Conservation (phyloP, 92 coral and sea anemone genomes). For the Zoanthus solanderi region DNA sequence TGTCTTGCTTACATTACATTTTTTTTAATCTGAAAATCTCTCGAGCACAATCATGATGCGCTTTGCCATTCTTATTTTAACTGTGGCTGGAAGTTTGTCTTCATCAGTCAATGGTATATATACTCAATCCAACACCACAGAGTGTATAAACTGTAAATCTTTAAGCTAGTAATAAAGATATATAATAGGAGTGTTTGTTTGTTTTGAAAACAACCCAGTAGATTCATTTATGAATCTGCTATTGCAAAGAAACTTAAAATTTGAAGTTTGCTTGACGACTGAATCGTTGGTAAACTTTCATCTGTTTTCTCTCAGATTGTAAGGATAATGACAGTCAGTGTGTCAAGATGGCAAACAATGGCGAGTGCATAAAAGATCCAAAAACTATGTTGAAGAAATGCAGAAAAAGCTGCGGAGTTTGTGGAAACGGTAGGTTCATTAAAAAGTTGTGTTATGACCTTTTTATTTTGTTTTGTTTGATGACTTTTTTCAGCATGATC, state of each 20-base stretch:
- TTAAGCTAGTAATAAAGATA: too few species aligned
- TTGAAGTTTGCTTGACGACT: neutral
- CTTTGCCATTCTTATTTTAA: neutral
- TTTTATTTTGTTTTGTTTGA: too few species aligned
- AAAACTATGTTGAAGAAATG: neutral
- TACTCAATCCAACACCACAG: too few species aligned
- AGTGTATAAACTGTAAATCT: too few species aligned
- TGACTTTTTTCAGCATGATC: too few species aligned
- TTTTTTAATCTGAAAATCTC: neutral
- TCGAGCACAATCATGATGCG: neutral
- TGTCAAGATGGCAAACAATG: neutral
- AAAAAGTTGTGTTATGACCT: neutral
- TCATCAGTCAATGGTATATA: neutral
- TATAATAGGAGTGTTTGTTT: too few species aligned
- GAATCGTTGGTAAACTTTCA: neutral
- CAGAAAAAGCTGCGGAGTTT: conserved; percentile 23
- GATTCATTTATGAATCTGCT: too few species aligned
- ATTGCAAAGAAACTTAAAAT: too few species aligned
- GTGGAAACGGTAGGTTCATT: conserved; percentile 20
- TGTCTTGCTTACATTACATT: neutral
- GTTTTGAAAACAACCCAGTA: too few species aligned
- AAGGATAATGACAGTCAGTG: neutral
- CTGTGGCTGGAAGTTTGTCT: neutral
- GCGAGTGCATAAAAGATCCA: neutral
- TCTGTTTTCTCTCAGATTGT: neutral